A percentile compares a stretch with the other conserved stretches of the same genome.
These are phyloP conservation scores for Uloborus plumipes DNA, from an alignment of 2,888 invertebrate genomes.

Conservation along the genomic window DNA sequence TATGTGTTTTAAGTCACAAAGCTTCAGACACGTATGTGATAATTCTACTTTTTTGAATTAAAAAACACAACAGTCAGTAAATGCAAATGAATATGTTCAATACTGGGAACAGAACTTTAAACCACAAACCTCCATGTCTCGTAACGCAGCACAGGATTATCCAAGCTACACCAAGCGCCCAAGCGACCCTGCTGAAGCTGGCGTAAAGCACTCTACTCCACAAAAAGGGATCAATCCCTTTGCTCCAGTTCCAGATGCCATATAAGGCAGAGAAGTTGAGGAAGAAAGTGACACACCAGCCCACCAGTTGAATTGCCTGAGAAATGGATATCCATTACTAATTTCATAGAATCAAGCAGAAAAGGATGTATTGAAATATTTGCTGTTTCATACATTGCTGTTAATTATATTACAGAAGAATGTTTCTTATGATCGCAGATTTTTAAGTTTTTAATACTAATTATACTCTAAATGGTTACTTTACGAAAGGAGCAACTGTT, in stretches of 20 bases:
- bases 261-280: background rate
- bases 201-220: constrained; percentile 1
- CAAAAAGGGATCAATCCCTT: background rate
- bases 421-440: too few species aligned
- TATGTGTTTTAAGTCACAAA: too few species aligned
- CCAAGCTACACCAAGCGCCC: constrained; percentile 31
- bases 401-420: too few species aligned
- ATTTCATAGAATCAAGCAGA: background rate
- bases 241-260: background rate
- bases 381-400: background rate
- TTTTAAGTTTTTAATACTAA: too few species aligned
- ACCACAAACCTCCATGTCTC: constrained; percentile 24
- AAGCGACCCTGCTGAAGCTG: constrained; percentile 1
- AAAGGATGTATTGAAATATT: background rate
- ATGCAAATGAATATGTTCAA: too few species aligned
- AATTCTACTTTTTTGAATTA: too few species aligned
- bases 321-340: background rate
- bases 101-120: background rate
- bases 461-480: too few species aligned
- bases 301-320: background rate
- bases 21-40: too few species aligned
- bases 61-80: too few species aligned
- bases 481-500: too few species aligned
- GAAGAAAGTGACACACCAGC: background rate
- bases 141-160: constrained; percentile 13